A percentile compares a stretch with the other conserved stretches of the same genome.
phyloP scores from a whole-genome alignment of 1,140 invertebrate species.

The Charaxes varanes region DNA sequence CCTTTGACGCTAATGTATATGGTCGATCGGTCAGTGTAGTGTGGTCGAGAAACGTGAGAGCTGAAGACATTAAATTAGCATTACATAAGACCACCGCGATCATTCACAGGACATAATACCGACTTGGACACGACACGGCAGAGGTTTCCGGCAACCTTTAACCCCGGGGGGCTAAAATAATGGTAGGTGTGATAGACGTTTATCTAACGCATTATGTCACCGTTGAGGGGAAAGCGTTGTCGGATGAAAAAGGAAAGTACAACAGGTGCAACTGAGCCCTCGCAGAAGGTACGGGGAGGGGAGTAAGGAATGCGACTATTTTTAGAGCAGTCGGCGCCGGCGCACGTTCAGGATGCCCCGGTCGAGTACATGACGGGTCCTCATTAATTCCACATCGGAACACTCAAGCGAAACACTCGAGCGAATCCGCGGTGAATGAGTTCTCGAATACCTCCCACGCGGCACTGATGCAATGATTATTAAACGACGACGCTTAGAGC shows the following conservation, averaged over 20 bases:
- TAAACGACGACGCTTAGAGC: no score
- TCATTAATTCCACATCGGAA: conserved; percentile 35
- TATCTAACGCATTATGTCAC: conserved; percentile 32
- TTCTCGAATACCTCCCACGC: conserved; percentile 1
- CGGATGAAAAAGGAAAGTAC: conserved; percentile 60
- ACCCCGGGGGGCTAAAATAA: conserved; percentile 27
- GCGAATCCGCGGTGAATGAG: conserved; percentile 14
- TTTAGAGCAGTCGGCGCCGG: conserved; percentile 57
- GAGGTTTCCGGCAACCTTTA: conserved; percentile 27
- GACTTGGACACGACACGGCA: conserved; percentile 15
- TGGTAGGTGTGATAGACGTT: conserved; percentile 33
- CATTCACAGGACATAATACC: conserved; percentile 17
- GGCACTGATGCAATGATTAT: conserved; percentile 4
- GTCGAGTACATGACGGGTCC: conserved; percentile 34
- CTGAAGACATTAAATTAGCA: conserved; percentile 7
- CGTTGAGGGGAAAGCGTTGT: conserved; percentile 36
- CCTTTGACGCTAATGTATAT: no score
- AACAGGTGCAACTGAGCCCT: conserved; percentile 45
- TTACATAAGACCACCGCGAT: conserved; percentile 16
- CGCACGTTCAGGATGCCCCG: conserved; percentile 40
- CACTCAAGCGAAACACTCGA: conserved; percentile 15
- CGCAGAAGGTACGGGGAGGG: conserved; percentile 23
- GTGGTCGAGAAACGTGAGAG: conserved; percentile 2
- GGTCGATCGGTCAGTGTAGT: no score
- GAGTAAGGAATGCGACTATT: conserved; percentile 55